Conservation (phyloP, 1,140 invertebrate genomes). For the Orius insidiosus region DNA sequence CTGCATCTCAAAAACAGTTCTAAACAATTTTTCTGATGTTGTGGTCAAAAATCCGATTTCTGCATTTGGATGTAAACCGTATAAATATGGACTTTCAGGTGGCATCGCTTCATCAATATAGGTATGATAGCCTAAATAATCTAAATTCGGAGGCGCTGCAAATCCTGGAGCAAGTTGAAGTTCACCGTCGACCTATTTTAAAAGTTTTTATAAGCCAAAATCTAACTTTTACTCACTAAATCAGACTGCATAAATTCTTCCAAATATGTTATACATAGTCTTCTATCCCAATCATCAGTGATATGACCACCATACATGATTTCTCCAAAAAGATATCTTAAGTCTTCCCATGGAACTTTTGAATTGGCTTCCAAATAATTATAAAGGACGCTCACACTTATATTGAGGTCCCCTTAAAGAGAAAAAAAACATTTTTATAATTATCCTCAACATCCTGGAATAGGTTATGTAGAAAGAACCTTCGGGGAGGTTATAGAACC, state of each 20-base stretch:
- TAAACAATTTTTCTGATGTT: conserved; percentile 79
- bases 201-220: neutral
- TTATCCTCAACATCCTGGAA: too few species aligned
- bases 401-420: conserved; percentile 83
- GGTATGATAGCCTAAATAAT: conserved; percentile 76
- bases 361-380: conserved; percentile 90
- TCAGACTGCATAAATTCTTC: conserved; percentile 87
- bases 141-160: conserved; percentile 73
- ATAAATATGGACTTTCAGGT: conserved; percentile 75
- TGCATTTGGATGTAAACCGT: conserved; percentile 90
- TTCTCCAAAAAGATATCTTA: conserved; percentile 81
- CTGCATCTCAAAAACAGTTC: conserved; percentile 91
- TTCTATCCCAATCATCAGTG: conserved; percentile 91
- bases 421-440: conserved; percentile 20
- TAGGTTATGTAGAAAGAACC: too few species aligned
- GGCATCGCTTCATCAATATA: conserved; percentile 90
- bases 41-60: conserved; percentile 91
- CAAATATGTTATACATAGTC: conserved; percentile 78
- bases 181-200: conserved; percentile 70
- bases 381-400: conserved; percentile 83
- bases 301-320: conserved; percentile 98
- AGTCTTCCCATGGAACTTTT: conserved; percentile 87
- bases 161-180: conserved; percentile 74
- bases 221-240: conserved; percentile 35
- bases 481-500: too few species aligned